These are phyloP conservation scores for Epizoanthus rinbou DNA, from an alignment of 92 coral and sea anemone species.

Conservation along the genomic window DNA sequence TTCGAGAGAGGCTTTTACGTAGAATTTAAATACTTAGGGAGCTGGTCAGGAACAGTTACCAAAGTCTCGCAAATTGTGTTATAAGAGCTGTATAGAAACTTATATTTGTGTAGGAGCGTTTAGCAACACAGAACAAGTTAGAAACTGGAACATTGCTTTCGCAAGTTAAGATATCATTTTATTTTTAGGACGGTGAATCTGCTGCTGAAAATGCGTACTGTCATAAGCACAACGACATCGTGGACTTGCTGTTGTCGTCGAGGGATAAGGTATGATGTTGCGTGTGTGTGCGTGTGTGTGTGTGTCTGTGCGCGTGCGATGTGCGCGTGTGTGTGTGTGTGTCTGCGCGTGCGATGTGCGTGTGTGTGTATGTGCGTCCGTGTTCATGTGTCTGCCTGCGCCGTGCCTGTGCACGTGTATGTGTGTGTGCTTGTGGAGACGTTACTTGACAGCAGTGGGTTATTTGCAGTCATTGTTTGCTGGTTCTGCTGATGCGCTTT, in stretches of 20 bases:
- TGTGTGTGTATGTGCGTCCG: background rate
- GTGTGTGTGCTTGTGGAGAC: background rate
- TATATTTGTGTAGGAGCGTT: too few relatives aligned
- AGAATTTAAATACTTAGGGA: too few relatives aligned
- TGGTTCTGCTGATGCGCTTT: too few relatives aligned
- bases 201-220: conserved; percentile 82
- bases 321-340: too few relatives aligned
- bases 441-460: background rate
- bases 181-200: conserved; percentile 62
- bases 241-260: conserved; percentile 57
- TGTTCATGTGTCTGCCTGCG: too few relatives aligned
- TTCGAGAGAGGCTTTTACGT: too few relatives aligned
- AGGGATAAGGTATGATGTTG: conserved; percentile 35
- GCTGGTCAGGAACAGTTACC: too few relatives aligned
- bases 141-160: background rate
- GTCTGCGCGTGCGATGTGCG: too few relatives aligned
- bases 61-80: too few relatives aligned
- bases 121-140: too few relatives aligned
- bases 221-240: conserved; percentile 71
- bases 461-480: too few relatives aligned
- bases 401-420: background rate
- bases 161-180: background rate
- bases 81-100: background rate
- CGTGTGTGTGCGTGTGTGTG: background rate
- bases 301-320: background rate